A percentile compares a stretch with the other conserved stretches of the same genome.
Evolutionary conservation across 1,140 invertebrate species (phyloP).

Genomic region (Zaprionus davidi): DNA sequence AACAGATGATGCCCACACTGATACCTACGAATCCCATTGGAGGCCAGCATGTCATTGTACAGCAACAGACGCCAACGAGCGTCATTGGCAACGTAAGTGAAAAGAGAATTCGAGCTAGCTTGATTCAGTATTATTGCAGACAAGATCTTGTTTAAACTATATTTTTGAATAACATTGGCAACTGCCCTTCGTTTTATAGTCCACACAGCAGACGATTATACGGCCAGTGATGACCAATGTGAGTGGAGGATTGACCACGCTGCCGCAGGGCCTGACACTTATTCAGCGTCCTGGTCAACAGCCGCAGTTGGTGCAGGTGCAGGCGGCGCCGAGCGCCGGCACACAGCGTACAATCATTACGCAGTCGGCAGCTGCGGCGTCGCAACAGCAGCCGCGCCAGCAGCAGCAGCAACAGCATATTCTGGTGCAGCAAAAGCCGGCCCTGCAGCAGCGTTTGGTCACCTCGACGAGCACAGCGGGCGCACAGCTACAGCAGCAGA

Average conservation of each 20-base stretch:
- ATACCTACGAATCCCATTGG: constrained; percentile 76
- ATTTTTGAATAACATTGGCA: background rate
- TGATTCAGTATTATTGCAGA: background rate
- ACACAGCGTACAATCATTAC: constrained; percentile 71
- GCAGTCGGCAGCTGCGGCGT: constrained; percentile 57
- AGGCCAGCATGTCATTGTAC: constrained; percentile 75
- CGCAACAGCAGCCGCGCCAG: constrained; percentile 71
- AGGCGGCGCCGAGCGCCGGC: constrained; percentile 67
- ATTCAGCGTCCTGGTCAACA: constrained; percentile 83
- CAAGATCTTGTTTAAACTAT: background rate
- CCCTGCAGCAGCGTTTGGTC: constrained; percentile 80
- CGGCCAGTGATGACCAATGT: constrained; percentile 77
- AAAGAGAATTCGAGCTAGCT: background rate
- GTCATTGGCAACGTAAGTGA: constrained; percentile 77
- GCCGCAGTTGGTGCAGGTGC: constrained; percentile 82
- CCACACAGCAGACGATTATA: constrained; percentile 81
- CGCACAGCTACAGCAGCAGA: constrained; percentile 65
- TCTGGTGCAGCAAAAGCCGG: constrained; percentile 77
- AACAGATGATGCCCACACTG: constrained; percentile 76
- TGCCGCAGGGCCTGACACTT: constrained; percentile 82
- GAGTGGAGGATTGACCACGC: constrained; percentile 69
- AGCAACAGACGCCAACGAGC: constrained; percentile 74
- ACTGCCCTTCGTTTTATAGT: constrained; percentile 38
- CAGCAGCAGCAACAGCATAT: constrained; percentile 79
- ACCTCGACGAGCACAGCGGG: constrained; percentile 78